phyloP scores from a whole-genome alignment of 2,888 invertebrate species.

The Drosophila stalkeri region DNA sequence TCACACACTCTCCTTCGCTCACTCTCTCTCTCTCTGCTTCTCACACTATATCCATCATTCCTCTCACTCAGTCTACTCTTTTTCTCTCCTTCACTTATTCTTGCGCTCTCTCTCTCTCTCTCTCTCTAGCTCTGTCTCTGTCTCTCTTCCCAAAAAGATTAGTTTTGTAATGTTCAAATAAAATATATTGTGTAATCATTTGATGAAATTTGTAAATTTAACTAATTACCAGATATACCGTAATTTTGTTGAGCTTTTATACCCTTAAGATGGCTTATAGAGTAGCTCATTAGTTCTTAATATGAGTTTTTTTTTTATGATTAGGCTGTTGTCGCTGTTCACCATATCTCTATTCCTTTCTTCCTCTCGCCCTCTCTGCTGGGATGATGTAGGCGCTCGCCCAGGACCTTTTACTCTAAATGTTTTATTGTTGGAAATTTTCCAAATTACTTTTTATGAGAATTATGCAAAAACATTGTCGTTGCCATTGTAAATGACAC shows the following conservation, averaged over 20 bases:
- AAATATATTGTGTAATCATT: not conserved
- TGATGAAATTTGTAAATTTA: not conserved
- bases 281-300: slow-evolving; percentile 48
- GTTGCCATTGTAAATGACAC: slow-evolving; percentile 33
- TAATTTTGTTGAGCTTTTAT: not conserved
- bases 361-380: not conserved
- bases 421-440: slow-evolving; percentile 69
- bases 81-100: too few species aligned
- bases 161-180: not conserved
- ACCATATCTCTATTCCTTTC: too few species aligned
- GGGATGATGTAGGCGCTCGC: not conserved
- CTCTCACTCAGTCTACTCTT: not conserved
- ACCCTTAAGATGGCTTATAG: not conserved
- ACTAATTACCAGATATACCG: not conserved
- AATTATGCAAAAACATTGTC: slow-evolving; percentile 49
- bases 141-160: too few species aligned
- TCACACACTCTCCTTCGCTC: not conserved
- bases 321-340: too few species aligned
- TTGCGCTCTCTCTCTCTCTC: not conserved
- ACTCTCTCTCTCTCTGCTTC: not conserved
- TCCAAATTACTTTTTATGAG: slow-evolving; percentile 69
- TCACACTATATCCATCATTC: not conserved
- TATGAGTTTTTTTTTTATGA: slow-evolving; percentile 43
- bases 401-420: slow-evolving; percentile 55
- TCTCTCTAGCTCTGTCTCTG: not conserved